Conservation (phyloP, 2,113 vertebrate species). For the Turdus rufiventris region DNA sequence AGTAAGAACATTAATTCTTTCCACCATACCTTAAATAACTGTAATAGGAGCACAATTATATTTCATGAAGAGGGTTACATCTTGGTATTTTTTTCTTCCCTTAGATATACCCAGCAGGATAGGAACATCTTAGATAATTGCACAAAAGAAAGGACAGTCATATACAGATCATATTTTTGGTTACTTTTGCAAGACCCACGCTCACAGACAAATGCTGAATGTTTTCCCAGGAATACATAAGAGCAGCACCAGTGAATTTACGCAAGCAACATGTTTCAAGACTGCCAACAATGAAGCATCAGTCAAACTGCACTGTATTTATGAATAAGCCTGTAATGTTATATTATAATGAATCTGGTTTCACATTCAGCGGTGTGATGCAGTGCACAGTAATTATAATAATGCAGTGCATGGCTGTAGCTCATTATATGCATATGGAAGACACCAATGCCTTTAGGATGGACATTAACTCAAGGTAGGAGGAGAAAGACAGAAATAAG, state of each 20-base stretch:
- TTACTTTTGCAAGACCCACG: neutral
- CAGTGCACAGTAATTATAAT: neutral
- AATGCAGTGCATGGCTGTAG: conserved; percentile 10
- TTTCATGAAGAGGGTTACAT: neutral
- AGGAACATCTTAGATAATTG: neutral
- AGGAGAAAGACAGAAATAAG: conserved; percentile 25
- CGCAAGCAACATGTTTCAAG: conserved; percentile 45
- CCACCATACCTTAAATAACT: neutral
- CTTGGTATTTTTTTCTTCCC: neutral
- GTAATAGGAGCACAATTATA: neutral
- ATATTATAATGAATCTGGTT: conserved; percentile 4
- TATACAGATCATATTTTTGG: neutral
- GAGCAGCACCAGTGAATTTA: conserved; percentile 41
- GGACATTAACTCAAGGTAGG: conserved; percentile 12
- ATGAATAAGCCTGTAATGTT: conserved; percentile 51
- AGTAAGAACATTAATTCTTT: neutral
- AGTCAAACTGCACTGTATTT: neutral
- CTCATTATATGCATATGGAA: conserved; percentile 31
- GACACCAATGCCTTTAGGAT: conserved; percentile 27
- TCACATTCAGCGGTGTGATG: conserved; percentile 41
- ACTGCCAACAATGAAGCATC: conserved; percentile 44
- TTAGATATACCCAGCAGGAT: neutral
- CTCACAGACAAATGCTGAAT: neutral
- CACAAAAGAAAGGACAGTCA: conserved; percentile 13
- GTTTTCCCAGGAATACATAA: conserved; percentile 12